Base-by-base conservation (phyloP, 2,888 invertebrate species). In the Leptopilina syphax region DNA sequence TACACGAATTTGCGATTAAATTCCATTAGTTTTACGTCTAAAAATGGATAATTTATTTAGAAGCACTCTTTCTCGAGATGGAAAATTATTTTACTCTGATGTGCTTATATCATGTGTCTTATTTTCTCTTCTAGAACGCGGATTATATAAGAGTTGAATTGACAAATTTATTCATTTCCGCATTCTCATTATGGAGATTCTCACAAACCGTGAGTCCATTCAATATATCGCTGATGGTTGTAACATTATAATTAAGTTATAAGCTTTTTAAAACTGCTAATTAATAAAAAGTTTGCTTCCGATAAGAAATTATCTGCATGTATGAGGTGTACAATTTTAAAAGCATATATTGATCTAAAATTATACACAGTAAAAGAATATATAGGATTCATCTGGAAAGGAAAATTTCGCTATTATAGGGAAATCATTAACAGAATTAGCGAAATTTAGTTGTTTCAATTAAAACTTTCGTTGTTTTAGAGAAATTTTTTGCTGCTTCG, bases 141-240 rank as follows among this genome's bases (percentile, higher is more conserved):
- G 7, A 27, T 68, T 70, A 70, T 54, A 54, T 27, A 54, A 7
- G 8, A 57, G 7, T 54, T 12, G 12, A 54, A 54, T 54, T 50
- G 27, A 4, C 7, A 70, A 70, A 54, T 27, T 70, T 50, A 50
- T 50, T 54, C 50, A 54, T 54, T 70, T 70, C 70, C 70, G 70
- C 70, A 54, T 70, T 70, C 34, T 54, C 27, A 13, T 27, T 27
- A 13, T 34, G 24, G 27, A 27, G 27, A 27, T 57, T 10, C 47
- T 44, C 18, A 2, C 18, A 2, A 67, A 67, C 18, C n/a, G 2
- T 34, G 13, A 67, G 60, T 18, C 18, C n/a, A 13, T 24, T 24
- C 18, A 18, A 63, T 63, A 27, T 3, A 27, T 27, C 60, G 1
- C 60, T 60, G 7, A 18, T 6, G 9, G 6, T 8, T 9, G 9